A percentile compares a stretch with the other conserved stretches of the same genome.
These are phyloP conservation scores for Phataginus tetradactyla DNA, from an alignment of 2,797 vertebrate genomes.

Conservation along the genomic window DNA sequence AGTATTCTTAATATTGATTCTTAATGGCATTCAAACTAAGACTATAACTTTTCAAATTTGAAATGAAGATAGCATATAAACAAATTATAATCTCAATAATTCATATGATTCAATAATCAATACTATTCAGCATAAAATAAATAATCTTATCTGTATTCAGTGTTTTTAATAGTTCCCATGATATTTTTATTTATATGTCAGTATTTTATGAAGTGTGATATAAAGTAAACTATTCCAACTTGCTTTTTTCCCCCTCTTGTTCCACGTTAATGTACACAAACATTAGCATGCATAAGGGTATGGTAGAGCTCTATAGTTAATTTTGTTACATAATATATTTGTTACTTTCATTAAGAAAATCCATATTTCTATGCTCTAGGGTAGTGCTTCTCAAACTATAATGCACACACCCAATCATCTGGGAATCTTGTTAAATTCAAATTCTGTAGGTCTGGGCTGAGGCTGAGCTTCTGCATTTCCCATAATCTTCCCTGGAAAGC, in stretches of 20 bases:
- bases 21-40: neutral
- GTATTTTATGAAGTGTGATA: neutral
- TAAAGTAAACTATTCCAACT: neutral
- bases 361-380: neutral
- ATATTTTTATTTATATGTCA: neutral
- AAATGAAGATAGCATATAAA: neutral
- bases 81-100: neutral
- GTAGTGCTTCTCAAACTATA: neutral
- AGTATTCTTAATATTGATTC: neutral
- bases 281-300: neutral
- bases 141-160: neutral
- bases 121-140: neutral
- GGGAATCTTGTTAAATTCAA: neutral
- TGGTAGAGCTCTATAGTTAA: neutral
- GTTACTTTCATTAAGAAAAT: neutral
- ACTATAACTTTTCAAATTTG: neutral
- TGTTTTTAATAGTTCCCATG: neutral
- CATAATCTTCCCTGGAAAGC: neutral
- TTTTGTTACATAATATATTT: neutral
- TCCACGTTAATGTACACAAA: neutral
- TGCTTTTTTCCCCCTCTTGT: neutral
- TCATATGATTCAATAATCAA: neutral
- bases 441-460: neutral
- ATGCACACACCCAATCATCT: neutral
- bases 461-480: neutral